Evolutionary conservation across 2,113 vertebrate genomes (phyloP).

Genomic region (Boleophthalmus pectinirostris): DNA sequence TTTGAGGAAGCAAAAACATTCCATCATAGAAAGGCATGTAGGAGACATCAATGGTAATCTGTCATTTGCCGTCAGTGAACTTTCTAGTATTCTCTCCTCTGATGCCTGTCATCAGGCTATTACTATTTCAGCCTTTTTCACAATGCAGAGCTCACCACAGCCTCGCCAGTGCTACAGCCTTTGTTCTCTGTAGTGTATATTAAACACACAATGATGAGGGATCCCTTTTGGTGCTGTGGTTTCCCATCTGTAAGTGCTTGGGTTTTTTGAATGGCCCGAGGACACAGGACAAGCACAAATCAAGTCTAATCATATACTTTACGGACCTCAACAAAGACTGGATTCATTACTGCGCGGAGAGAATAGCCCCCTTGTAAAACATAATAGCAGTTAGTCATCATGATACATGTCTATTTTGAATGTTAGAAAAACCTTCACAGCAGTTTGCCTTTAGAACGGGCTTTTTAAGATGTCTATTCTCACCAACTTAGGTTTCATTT

Average conservation of each 20-base stretch:
- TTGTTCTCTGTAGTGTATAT: conserved; percentile 74
- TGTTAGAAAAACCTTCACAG: conserved; percentile 20
- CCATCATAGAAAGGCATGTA: too few species aligned
- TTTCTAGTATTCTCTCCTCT: too few species aligned
- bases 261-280: conserved; percentile 42
- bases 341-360: conserved; percentile 46
- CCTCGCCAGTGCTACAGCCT: conserved; percentile 41
- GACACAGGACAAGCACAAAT: conserved; percentile 57
- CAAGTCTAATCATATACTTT: conserved; percentile 56
- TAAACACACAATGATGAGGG: conserved; percentile 68
- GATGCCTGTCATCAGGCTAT: too few species aligned
- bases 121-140: conserved; percentile 68
- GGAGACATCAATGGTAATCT: too few species aligned
- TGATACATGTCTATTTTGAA: conserved; percentile 39
- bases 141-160: conserved; percentile 78
- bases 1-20: too few species aligned
- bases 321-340: conserved; percentile 53
- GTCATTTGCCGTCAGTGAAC: too few species aligned
- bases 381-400: conserved; percentile 36
- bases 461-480: conserved; percentile 1
- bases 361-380: conserved; percentile 47
- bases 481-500: conserved; percentile 10
- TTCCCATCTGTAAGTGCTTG: conserved; percentile 75
- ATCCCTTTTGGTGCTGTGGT: conserved; percentile 70
- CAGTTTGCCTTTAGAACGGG: conserved; percentile 9